phyloP scores from a whole-genome alignment of 30 jellyfish, hydroid and myxozoan genomes.

The Pseudorhiza aurosa region DNA sequence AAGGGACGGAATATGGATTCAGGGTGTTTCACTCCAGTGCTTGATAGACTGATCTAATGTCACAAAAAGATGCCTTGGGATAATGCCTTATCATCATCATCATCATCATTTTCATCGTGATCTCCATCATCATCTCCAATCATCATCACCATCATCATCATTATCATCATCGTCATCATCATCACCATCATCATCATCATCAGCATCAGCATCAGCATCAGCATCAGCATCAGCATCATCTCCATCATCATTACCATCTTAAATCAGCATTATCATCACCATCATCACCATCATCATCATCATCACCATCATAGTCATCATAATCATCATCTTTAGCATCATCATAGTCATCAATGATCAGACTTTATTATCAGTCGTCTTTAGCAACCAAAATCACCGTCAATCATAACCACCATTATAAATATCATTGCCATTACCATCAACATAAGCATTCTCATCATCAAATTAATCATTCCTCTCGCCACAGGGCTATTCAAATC shows the following conservation, averaged over 20 bases:
- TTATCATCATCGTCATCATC: slow-evolving; percentile 19
- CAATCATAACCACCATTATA: background rate
- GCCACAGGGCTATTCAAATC: no score
- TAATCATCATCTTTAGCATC: background rate
- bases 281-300: background rate
- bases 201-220: background rate
- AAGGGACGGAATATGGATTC: no score
- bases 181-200: slow-evolving; percentile 12
- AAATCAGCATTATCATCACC: background rate
- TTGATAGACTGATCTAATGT: no score
- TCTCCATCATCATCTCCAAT: background rate
- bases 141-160: slow-evolving; percentile 4
- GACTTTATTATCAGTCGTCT: no score
- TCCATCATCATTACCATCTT: background rate
- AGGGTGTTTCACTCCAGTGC: no score
- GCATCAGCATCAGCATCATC: background rate
- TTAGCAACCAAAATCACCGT: no score
- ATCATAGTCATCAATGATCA: background rate
- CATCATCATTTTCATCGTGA: background rate
- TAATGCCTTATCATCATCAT: background rate
- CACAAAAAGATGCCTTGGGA: no score
- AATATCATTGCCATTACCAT: background rate
- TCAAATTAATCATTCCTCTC: no score
- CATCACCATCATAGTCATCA: background rate
- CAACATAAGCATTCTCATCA: background rate